These are phyloP conservation scores for Podarcis siculus DNA, from an alignment of 2,797 vertebrate genomes.

Conservation along the genomic window DNA sequence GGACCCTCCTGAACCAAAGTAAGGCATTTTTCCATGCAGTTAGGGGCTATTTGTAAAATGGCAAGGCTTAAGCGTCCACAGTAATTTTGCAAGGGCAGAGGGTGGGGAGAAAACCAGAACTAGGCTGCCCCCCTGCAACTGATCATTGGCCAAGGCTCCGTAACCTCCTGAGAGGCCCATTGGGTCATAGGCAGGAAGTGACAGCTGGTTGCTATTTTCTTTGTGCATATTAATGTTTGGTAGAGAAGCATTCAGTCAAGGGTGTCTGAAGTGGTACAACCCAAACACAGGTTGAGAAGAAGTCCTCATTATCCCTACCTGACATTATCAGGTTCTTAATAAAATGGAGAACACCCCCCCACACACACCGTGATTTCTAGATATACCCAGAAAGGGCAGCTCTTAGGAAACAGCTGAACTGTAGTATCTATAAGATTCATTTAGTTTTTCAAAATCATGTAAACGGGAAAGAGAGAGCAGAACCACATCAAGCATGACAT, in stretches of 20 bases:
- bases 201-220: no score
- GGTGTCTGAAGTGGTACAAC: neutral
- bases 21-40: no score
- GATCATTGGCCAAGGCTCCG: no score
- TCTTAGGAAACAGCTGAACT: neutral
- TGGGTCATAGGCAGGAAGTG: no score
- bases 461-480: neutral
- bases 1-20: no score
- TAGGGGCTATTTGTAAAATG: no score
- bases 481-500: neutral
- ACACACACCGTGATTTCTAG: neutral
- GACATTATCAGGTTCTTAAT: neutral
- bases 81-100: no score
- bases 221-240: neutral
- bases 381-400: neutral
- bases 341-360: neutral
- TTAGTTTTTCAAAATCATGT: neutral
- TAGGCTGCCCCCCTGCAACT: no score
- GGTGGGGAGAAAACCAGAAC: no score
- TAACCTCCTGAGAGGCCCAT: no score
- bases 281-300: neutral
- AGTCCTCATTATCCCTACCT: neutral
- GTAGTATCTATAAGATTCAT: neutral
- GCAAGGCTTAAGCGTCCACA: no score
- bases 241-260: neutral